These are phyloP conservation scores for Leucoptera coffeella DNA, from an alignment of 2,888 invertebrate genomes.

Conservation along the genomic window DNA sequence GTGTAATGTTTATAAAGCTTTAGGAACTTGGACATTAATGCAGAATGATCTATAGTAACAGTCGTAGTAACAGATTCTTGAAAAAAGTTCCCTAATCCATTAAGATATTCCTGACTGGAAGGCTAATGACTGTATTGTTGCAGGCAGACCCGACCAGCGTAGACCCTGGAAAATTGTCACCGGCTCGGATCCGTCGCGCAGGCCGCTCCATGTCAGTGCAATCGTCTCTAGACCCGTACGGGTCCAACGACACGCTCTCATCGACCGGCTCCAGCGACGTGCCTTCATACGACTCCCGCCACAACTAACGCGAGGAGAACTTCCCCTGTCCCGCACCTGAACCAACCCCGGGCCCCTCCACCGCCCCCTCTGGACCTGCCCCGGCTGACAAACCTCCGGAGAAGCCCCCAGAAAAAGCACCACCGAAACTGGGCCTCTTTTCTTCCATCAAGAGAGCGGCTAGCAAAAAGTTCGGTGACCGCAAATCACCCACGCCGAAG, in stretches of 20 bases:
- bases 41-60: no score
- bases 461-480: conserved; percentile 45
- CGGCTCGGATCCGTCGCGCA: conserved; percentile 80
- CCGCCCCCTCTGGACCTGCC: conserved; percentile 18
- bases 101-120: conserved; percentile 26
- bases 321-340: conserved; percentile 61
- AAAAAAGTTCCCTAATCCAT: no score
- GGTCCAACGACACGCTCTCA: conserved; percentile 84
- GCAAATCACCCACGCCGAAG: conserved; percentile 48
- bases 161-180: conserved; percentile 90
- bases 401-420: conserved; percentile 11
- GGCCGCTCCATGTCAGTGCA: conserved; percentile 91
- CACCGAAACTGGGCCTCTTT: conserved; percentile 31
- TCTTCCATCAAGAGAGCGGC: conserved; percentile 48
- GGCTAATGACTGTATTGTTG: conserved; percentile 57
- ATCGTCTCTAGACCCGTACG: conserved; percentile 84
- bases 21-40: no score
- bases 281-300: conserved; percentile 64
- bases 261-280: conserved; percentile 78
- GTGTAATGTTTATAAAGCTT: no score
- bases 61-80: no score
- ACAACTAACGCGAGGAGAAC: conserved; percentile 87
- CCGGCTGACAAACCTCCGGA: conserved; percentile 12
- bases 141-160: conserved; percentile 97
- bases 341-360: conserved; percentile 47